Evolutionary conservation across 2,888 invertebrate genomes (phyloP).

Genomic region (Troides oblongomaculatus): DNA sequence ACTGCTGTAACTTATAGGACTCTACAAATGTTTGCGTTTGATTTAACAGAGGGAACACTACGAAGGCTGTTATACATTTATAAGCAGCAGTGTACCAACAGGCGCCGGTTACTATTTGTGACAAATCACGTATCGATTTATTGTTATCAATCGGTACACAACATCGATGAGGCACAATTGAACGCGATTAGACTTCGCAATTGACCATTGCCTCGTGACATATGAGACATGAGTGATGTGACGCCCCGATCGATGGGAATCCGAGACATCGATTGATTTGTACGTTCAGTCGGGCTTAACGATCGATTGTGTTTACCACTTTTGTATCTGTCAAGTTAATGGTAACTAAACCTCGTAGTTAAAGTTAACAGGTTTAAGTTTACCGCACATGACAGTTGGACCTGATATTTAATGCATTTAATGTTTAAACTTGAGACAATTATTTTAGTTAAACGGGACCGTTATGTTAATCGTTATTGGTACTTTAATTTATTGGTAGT

Average conservation of each 20-base stretch:
- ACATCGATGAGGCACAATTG: slow-evolving; percentile 27
- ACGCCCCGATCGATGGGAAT: slow-evolving; percentile 20
- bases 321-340: slow-evolving; percentile 2
- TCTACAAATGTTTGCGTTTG: no score
- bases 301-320: slow-evolving; percentile 16
- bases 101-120: background rate
- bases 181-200: slow-evolving; percentile 28
- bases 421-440: background rate
- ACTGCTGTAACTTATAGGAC: no score
- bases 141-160: slow-evolving; percentile 21
- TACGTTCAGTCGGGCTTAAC: slow-evolving; percentile 11
- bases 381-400: slow-evolving; percentile 1
- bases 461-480: slow-evolving; percentile 6
- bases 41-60: no score
- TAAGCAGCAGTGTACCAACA: no score
- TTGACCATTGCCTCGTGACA: slow-evolving; percentile 13
- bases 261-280: slow-evolving; percentile 22
- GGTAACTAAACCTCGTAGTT: background rate
- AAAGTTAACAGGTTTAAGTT: slow-evolving; percentile 11
- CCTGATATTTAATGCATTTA: background rate
- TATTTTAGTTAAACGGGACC: slow-evolving; percentile 6
- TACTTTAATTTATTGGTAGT: slow-evolving; percentile 15
- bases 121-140: slow-evolving; percentile 26
- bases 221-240: slow-evolving; percentile 20
- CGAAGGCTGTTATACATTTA: no score